These are phyloP conservation scores for Pristiophorus japonicus DNA, from an alignment of 2,113 vertebrate species.

Conservation along the genomic window DNA sequence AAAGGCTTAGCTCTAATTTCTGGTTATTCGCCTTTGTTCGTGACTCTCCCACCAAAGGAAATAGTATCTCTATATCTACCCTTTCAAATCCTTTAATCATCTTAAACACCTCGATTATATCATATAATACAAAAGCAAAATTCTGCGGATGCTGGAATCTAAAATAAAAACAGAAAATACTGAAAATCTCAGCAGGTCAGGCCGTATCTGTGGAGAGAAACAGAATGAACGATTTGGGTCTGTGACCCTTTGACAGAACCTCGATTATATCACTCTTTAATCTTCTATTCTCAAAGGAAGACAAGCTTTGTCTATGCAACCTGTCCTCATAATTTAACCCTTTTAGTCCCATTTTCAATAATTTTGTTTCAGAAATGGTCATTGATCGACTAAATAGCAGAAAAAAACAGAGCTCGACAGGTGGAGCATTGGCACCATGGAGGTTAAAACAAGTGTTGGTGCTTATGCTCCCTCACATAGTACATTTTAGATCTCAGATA, in stretches of 20 bases:
- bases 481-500: neutral
- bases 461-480: neutral
- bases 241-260: too few species aligned
- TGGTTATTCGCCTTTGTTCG: too few species aligned
- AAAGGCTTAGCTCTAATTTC: neutral
- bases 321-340: neutral
- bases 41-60: too few species aligned
- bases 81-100: neutral
- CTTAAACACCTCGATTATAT: neutral
- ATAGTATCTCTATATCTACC: neutral
- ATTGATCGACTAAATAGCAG: neutral
- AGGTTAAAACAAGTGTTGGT: neutral
- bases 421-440: neutral
- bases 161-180: too few species aligned
- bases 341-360: neutral
- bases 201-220: too few species aligned
- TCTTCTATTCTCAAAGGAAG: neutral
- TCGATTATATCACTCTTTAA: neutral
- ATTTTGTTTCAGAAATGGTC: neutral
- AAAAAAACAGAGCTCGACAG: neutral
- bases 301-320: neutral
- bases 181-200: too few species aligned
- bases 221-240: too few species aligned
- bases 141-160: too few species aligned
- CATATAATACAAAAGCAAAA: too few species aligned